A percentile compares a stretch with the other conserved stretches of the same genome.
Evolutionary conservation across 2,888 invertebrate genomes (phyloP).

Genomic region (Phortica okadai): DNA sequence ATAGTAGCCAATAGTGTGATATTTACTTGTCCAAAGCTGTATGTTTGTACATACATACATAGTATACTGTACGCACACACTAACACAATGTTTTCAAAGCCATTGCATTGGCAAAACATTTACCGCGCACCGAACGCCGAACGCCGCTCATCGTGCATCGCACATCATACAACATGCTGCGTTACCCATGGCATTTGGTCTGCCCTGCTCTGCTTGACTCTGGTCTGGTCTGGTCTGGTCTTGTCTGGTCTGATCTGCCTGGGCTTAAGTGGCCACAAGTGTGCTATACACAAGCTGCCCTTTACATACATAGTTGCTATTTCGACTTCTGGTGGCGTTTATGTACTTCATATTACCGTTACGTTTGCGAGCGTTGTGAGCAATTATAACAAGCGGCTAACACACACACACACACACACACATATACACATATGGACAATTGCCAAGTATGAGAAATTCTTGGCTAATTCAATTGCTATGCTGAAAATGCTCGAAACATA

Average conservation of each 20-base stretch:
- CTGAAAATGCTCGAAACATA: slow-evolving; percentile 16
- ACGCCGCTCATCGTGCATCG: too few species aligned
- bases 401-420: slow-evolving; percentile 5
- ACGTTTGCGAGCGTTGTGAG: background rate
- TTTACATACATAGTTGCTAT: background rate
- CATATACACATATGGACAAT: background rate
- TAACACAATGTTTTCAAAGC: too few species aligned
- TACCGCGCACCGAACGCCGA: too few species aligned
- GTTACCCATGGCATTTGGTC: too few species aligned
- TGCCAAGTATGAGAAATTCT: slow-evolving; percentile 7
- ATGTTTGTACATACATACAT: too few species aligned
- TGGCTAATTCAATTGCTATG: slow-evolving; percentile 20
- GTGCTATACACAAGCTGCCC: slow-evolving; percentile 10
- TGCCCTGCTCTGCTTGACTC: too few species aligned
- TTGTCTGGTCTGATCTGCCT: background rate
- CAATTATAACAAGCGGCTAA: background rate
- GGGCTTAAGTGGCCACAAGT: slow-evolving; percentile 16
- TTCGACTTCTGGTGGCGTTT: background rate
- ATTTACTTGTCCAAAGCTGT: too few species aligned
- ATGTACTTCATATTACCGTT: background rate
- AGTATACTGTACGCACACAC: too few species aligned
- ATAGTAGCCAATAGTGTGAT: too few species aligned
- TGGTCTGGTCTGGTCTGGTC: too few species aligned
- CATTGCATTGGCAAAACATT: too few species aligned
- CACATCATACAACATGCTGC: too few species aligned